Percentiles rank a stretch among this genome's conserved stretches.
phyloP scores from a whole-genome alignment of 2,888 invertebrate genomes.

The Molanna angustata region DNA sequence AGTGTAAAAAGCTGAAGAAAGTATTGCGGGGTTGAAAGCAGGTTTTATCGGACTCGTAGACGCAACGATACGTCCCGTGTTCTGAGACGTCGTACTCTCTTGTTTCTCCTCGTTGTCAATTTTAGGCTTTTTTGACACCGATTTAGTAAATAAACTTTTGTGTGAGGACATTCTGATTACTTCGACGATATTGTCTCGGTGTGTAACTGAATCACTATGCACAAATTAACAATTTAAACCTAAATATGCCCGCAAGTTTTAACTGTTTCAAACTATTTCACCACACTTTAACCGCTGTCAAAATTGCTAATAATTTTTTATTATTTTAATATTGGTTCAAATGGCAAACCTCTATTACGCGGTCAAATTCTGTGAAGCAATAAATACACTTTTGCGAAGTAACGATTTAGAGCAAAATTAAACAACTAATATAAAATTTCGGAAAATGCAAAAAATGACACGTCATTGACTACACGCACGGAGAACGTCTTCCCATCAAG shows the following conservation, averaged over 20 bases:
- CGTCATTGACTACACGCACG: constrained; percentile 18
- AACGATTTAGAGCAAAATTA: too few relatives aligned
- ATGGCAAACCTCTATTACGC: too few relatives aligned
- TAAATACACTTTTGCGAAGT: too few relatives aligned
- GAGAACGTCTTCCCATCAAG: constrained; percentile 13
- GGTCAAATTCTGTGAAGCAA: too few relatives aligned
- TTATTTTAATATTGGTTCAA: too few relatives aligned
- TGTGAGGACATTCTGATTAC: constrained; percentile 18
- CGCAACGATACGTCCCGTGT: constrained; percentile 15
- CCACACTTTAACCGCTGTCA: constrained; percentile 30
- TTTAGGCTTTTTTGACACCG: constrained; percentile 17
- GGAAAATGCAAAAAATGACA: constrained; percentile 13
- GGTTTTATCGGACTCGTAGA: constrained; percentile 20
- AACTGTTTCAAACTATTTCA: constrained; percentile 27
- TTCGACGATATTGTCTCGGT: constrained; percentile 2
- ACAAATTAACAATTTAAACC: constrained; percentile 17
- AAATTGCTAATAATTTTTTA: too few relatives aligned
- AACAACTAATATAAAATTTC: too few relatives aligned
- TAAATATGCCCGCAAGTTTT: too few relatives aligned
- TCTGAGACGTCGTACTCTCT: constrained; percentile 14
- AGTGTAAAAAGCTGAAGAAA: constrained; percentile 55
- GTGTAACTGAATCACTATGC: constrained; percentile 4
- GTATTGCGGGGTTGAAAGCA: constrained; percentile 28
- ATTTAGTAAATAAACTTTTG: constrained; percentile 20
- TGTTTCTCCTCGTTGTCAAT: constrained; percentile 24